These are phyloP conservation scores for Spodoptera picta DNA, from an alignment of 2,888 invertebrate genomes.

Conservation along the genomic window DNA sequence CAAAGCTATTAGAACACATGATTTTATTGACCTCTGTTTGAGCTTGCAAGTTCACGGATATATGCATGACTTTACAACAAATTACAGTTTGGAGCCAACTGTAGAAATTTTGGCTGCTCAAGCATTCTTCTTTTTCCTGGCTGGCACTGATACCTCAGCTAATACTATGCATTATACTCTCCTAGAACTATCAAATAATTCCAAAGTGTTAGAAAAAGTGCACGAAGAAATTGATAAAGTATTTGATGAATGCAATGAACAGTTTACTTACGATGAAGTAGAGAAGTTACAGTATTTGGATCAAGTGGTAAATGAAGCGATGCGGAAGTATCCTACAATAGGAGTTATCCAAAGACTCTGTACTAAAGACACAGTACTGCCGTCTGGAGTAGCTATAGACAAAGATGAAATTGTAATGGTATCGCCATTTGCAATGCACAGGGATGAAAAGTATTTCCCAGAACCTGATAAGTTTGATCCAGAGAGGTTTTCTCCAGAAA, in stretches of 20 bases:
- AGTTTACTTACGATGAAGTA: constrained; percentile 69
- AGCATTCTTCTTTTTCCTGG: constrained; percentile 82
- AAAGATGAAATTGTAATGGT: constrained; percentile 62
- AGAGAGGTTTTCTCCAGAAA: constrained; percentile 77
- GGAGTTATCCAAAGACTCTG: constrained; percentile 70
- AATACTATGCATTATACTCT: constrained; percentile 75
- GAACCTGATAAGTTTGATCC: constrained; percentile 81
- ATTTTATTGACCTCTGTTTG: constrained; percentile 75
- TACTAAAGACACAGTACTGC: constrained; percentile 65
- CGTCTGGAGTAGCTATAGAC: constrained; percentile 64
- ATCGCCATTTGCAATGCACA: constrained; percentile 71
- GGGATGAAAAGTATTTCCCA: constrained; percentile 74
- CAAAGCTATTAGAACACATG: constrained; percentile 58
- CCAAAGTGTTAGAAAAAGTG: constrained; percentile 69
- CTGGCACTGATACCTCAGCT: constrained; percentile 81
- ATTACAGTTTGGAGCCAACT: constrained; percentile 67
- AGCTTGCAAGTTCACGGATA: constrained; percentile 71
- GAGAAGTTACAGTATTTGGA: constrained; percentile 77
- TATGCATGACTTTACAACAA: constrained; percentile 67
- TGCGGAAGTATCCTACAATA: constrained; percentile 74
- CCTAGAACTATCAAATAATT: constrained; percentile 74
- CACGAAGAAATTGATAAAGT: constrained; percentile 76
- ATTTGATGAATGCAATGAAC: constrained; percentile 61
- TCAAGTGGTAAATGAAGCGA: constrained; percentile 72
- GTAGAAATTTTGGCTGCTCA: constrained; percentile 78